phyloP scores from a whole-genome alignment of 1,140 invertebrate genomes.

The Odontomachus brunneus region DNA sequence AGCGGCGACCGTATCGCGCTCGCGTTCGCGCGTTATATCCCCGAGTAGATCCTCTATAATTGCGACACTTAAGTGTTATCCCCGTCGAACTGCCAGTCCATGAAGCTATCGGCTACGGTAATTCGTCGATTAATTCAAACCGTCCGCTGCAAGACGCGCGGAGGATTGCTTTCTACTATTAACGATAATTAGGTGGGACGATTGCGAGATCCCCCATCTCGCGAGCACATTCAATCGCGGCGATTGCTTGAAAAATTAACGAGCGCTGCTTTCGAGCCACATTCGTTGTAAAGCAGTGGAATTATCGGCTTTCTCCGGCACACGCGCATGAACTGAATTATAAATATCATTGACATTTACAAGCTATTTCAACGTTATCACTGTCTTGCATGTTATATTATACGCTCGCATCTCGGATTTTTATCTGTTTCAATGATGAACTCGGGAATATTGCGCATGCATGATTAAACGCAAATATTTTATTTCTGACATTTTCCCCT shows the following conservation, averaged over 20 bases:
- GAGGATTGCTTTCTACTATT: constrained; percentile 60
- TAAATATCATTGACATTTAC: not conserved
- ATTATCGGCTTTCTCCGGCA: not conserved
- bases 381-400: not conserved
- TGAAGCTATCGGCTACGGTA: constrained; percentile 70
- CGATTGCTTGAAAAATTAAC: not conserved
- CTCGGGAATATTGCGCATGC: not conserved
- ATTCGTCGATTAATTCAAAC: constrained; percentile 73
- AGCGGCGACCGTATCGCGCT: constrained; percentile 49
- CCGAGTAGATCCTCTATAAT: constrained; percentile 68
- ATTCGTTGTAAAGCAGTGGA: not conserved
- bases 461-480: too few species aligned
- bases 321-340: not conserved
- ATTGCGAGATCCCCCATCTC: constrained; percentile 34
- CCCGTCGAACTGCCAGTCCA: constrained; percentile 55
- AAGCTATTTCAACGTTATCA: not conserved
- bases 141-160: constrained; percentile 49
- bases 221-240: not conserved
- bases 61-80: constrained; percentile 73
- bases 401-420: not conserved
- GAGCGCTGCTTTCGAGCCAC: not conserved
- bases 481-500: too few species aligned
- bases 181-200: constrained; percentile 65
- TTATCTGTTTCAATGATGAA: not conserved
- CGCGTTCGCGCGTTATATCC: constrained; percentile 70